Conservation (phyloP, 2,888 invertebrate species). For the Drosophila testacea region DNA sequence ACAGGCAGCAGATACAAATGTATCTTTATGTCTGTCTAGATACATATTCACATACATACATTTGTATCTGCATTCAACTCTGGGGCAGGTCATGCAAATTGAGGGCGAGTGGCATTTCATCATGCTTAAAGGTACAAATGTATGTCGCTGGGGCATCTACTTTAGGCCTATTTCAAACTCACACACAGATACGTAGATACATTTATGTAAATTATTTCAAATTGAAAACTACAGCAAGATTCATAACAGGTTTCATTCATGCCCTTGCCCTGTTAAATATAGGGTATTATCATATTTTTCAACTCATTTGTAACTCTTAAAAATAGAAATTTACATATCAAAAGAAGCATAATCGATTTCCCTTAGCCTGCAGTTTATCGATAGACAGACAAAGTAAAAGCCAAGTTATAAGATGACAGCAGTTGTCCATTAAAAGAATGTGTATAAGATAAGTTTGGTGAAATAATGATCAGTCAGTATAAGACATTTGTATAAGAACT, state of each 20-base stretch:
- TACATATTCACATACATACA: background rate
- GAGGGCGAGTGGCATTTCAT: slow-evolving; percentile 60
- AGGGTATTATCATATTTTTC: slow-evolving; percentile 22
- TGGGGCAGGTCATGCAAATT: slow-evolving; percentile 59
- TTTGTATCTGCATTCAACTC: slow-evolving; percentile 36
- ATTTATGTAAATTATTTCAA: slow-evolving; percentile 56
- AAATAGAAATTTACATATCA: background rate
- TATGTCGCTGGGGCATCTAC: slow-evolving; percentile 39
- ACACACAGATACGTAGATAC: slow-evolving; percentile 6
- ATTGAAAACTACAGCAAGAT: slow-evolving; percentile 33
- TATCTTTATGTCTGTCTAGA: slow-evolving; percentile 4
- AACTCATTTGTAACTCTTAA: slow-evolving; percentile 13
- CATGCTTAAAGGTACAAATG: slow-evolving; percentile 26
- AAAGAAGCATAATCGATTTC: background rate
- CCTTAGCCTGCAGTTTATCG: background rate
- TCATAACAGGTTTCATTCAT: slow-evolving; percentile 59
- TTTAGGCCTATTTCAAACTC: slow-evolving; percentile 54
- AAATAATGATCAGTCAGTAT: background rate
- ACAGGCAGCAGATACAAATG: slow-evolving; percentile 2
- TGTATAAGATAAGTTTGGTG: background rate
- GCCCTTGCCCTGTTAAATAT: slow-evolving; percentile 48
- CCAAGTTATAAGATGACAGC: background rate
- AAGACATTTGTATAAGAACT: too few species aligned
- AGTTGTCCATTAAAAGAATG: background rate
- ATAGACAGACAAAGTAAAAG: background rate